Evolutionary conservation across 2,888 invertebrate genomes (phyloP).

Genomic region (Leptarthrus brevirostris): DNA sequence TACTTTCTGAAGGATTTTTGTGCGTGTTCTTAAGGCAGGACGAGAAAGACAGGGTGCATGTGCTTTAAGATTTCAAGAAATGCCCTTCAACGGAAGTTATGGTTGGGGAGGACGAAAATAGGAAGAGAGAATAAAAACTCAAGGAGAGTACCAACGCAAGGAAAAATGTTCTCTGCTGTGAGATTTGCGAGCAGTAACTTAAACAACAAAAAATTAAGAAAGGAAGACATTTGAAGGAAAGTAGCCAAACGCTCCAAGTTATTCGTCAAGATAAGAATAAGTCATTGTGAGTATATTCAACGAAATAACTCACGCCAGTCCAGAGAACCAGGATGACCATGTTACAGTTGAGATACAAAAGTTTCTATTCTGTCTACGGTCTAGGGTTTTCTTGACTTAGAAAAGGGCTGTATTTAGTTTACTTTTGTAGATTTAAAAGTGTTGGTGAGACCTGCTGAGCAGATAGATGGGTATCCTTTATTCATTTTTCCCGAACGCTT

Average conservation of each 20-base stretch:
- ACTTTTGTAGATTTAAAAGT: too few relatives aligned
- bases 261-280: too few relatives aligned
- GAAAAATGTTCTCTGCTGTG: background rate
- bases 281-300: too few relatives aligned
- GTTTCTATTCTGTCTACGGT: too few relatives aligned
- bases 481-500: background rate
- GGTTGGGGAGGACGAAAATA: background rate
- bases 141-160: background rate
- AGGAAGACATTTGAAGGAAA: too few relatives aligned
- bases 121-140: background rate
- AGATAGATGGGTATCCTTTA: background rate
- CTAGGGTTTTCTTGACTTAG: too few relatives aligned
- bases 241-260: too few relatives aligned
- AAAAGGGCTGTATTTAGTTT: too few relatives aligned
- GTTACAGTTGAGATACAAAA: too few relatives aligned
- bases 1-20: background rate
- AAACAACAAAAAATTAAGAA: too few relatives aligned
- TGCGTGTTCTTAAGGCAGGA: constrained; percentile 8
- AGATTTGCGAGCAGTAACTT: background rate
- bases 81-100: background rate
- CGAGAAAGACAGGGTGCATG: background rate
- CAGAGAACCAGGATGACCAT: too few relatives aligned
- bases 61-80: background rate
- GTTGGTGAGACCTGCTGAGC: background rate
- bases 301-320: too few relatives aligned